Evolutionary conservation across 2,888 invertebrate genomes (phyloP).

Genomic region (Nephrotoma guestfalica): DNA sequence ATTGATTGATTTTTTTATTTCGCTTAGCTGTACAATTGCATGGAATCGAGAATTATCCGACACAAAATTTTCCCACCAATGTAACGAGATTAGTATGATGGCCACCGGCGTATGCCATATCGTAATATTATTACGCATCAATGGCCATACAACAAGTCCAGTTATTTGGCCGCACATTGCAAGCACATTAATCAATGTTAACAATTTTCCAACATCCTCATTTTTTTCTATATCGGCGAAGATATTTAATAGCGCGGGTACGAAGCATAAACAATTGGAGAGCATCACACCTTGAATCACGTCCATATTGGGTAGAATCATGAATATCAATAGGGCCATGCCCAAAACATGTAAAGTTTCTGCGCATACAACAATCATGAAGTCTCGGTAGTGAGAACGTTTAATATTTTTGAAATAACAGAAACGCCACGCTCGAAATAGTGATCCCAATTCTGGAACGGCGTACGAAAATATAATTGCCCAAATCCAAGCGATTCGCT

Average conservation of each 20-base stretch:
- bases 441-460: conserved; percentile 59
- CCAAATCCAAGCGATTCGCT: conserved; percentile 67
- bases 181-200: conserved; percentile 36
- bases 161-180: conserved; percentile 49
- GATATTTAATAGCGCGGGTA: conserved; percentile 49
- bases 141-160: conserved; percentile 54
- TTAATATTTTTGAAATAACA: conserved; percentile 56
- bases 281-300: conserved; percentile 70
- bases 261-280: conserved; percentile 67
- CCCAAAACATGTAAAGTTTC: conserved; percentile 71
- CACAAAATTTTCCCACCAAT: conserved; percentile 78
- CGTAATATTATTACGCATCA: conserved; percentile 35
- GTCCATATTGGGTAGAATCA: conserved; percentile 65
- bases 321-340: conserved; percentile 58
- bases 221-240: not conserved
- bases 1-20: conserved; percentile 17
- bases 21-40: not conserved
- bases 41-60: conserved; percentile 25
- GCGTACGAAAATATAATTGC: conserved; percentile 57
- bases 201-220: not conserved
- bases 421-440: conserved; percentile 53
- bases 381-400: conserved; percentile 39
- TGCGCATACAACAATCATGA: conserved; percentile 43
- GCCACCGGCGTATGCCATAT: conserved; percentile 50
- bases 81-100: conserved; percentile 51